Evolutionary conservation across 2,888 invertebrate species (phyloP), one percentile per base, ranked within the genome.

Genomic region (Salticus scenicus): DNA sequence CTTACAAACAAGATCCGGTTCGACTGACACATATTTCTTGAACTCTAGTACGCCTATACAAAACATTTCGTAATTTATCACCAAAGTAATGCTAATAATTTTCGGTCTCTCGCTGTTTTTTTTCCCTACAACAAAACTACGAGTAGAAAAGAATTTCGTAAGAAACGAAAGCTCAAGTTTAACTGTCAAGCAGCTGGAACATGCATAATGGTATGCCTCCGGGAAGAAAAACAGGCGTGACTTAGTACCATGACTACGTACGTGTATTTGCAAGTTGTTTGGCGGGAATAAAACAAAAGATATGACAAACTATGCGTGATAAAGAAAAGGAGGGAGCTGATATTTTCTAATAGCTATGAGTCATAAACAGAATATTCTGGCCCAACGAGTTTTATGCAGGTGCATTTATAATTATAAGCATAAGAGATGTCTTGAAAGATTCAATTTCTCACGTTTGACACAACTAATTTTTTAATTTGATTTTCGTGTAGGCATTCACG

Each of bases 131-230:
- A 24, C 31, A 33, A 67, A 37, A 67, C 33, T 7, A 10, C 1
- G 4, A 27, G 27, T 28, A 42, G 28, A n/a, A 42, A 70, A 70
- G 4, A 8, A n/a, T 33, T 33, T 33, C 20, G n/a, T 41, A 24
- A 41, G 41, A 41, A 17, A 28, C 28, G 42, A 42, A 70, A 70
- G 42, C 24, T 17, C 69, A 69, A 69, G 69, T 69, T 70, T 41
- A 70, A 37, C 42, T 41, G 42, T 70, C 70, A 70, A 27, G 70
- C 70, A 70, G 42, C 70, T 70, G 70, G 42, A 70, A 24, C 70
- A n/a, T 37, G 70, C 37, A 41, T 42, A 70, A 70, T 66, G 14
- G 28, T 5, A 17, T 42, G 42, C 37, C 33, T 0, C 30, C 10
- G 12, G 57, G 12, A 17, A 70, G 10, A 42, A 42, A 41, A 70